phyloP scores from a whole-genome alignment of 2,888 invertebrate genomes.

The Leptinotarsa tumamoca region DNA sequence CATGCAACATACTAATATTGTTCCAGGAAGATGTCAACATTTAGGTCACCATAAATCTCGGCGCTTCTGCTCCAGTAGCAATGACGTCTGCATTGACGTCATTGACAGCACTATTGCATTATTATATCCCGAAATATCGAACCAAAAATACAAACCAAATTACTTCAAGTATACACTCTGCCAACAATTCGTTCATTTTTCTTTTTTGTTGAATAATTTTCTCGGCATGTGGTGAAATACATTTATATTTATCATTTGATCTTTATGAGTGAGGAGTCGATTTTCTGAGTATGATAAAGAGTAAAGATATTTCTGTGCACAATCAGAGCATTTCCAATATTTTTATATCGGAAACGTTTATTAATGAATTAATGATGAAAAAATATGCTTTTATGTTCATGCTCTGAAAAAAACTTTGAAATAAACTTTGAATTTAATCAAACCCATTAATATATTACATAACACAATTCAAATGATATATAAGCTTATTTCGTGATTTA shows the following conservation, averaged over 20 bases:
- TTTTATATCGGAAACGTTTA: too few species aligned
- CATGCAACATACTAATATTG: conserved; percentile 5
- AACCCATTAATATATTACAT: too few species aligned
- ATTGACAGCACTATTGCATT: conserved; percentile 39
- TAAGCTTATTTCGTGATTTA: too few species aligned
- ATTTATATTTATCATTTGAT: conserved; percentile 19
- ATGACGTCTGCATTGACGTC: conserved; percentile 44
- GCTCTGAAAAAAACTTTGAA: too few species aligned
- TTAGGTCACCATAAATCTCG: conserved; percentile 36
- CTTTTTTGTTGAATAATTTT: conserved; percentile 25
- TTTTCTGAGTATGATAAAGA: neutral
- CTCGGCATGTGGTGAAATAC: conserved; percentile 21
- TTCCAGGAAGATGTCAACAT: conserved; percentile 39
- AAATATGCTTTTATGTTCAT: too few species aligned
- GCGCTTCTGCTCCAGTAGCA: conserved; percentile 32
- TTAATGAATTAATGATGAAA: too few species aligned
- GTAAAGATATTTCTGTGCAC: too few species aligned
- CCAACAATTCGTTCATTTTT: conserved; percentile 32
- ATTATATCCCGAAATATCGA: conserved; percentile 38
- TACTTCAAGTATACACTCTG: conserved; percentile 31
- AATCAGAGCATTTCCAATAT: too few species aligned
- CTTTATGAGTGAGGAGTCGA: neutral
- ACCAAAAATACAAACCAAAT: conserved; percentile 37
- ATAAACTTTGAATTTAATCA: too few species aligned
- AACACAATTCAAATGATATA: too few species aligned